Base-by-base conservation (phyloP, 2,797 vertebrate genomes). In the Phrynocephalus guinanensis region DNA sequence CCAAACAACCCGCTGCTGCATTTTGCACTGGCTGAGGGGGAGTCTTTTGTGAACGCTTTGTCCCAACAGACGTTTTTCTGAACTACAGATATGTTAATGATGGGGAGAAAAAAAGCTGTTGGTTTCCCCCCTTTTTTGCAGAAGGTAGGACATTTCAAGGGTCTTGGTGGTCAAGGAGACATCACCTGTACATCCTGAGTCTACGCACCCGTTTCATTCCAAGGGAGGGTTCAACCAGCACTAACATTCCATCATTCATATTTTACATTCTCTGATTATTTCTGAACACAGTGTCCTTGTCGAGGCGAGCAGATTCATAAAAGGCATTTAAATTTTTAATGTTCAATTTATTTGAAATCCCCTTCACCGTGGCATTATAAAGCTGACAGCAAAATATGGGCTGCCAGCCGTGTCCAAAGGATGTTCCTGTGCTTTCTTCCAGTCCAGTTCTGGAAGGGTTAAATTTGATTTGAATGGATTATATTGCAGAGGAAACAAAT, bases 291-390 rank as follows among this genome's bases (percentile, higher is more conserved):
- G 85, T 88, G 75, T 86, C 93, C 90, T 92, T 84, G 72, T 83
- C 6, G 56, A 90, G 95, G 83, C 75, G 0, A 33, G 91, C 89
- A 90, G 90, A 91, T n/a, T 91, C 92, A 89, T 89, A 90, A 93
- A 91, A 86, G 0, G 0, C 2, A 83, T 84, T 87, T 89, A 86
- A 91, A 94, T 93, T 93, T 91, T 95, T 95, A 90, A 93, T 94
- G 92, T 90, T 86, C 82, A 80, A n/a, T 96, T 92, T 92, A 90
- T 91, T 93, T 90, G 76, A 84, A 83, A 68, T 87, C 79, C 91
- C 78, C 78, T 44, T 16, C 13, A 66, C 78, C 78, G 79, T 44
- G 1, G 4, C 28, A 82, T 33, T 52, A 52, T 83, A 82, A 28
- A 90, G 88, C 76, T 83, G 81, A 92, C 88, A 44, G 6, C 56